A percentile compares a stretch with the other conserved stretches of the same genome.
phyloP scores from a whole-genome alignment of 2,888 invertebrate species.

The Meghimatium bilineatum region DNA sequence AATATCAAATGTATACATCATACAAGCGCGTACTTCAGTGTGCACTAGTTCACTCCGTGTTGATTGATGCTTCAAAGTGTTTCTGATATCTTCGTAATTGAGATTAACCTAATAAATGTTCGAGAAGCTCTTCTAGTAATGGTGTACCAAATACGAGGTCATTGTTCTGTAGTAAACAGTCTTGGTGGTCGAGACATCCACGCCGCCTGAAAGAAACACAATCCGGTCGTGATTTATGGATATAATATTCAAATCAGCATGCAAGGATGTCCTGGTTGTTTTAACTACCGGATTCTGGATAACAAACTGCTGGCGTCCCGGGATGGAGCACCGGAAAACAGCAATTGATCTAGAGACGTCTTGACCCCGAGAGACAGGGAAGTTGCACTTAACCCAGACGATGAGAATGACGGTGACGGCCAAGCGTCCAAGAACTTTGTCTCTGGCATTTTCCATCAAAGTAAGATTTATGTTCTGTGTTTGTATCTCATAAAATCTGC shows the following conservation, averaged over 20 bases:
- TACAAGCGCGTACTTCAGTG: no score
- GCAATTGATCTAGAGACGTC: background rate
- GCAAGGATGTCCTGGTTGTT: background rate
- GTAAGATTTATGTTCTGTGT: slow-evolving; percentile 21
- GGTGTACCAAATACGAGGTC: background rate
- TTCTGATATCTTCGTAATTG: no score
- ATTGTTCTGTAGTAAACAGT: background rate
- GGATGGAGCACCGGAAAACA: background rate
- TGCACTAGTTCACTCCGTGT: no score
- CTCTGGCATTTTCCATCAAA: slow-evolving; percentile 25
- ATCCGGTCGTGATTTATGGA: slow-evolving; percentile 19
- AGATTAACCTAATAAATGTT: no score
- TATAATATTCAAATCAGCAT: background rate
- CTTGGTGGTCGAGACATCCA: background rate
- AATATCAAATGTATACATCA: no score
- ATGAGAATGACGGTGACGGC: slow-evolving; percentile 41
- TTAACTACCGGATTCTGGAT: background rate
- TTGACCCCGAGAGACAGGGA: background rate
- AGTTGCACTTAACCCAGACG: background rate
- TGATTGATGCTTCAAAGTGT: no score
- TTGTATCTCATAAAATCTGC: no score
- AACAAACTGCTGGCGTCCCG: background rate
- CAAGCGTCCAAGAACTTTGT: slow-evolving; percentile 34
- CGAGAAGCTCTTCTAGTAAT: background rate
- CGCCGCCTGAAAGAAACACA: no score